Percentiles rank a stretch among this genome's conserved stretches.
These are phyloP conservation scores for Lasioglossum lativentre DNA, from an alignment of 2,888 invertebrate genomes.

Conservation along the genomic window DNA sequence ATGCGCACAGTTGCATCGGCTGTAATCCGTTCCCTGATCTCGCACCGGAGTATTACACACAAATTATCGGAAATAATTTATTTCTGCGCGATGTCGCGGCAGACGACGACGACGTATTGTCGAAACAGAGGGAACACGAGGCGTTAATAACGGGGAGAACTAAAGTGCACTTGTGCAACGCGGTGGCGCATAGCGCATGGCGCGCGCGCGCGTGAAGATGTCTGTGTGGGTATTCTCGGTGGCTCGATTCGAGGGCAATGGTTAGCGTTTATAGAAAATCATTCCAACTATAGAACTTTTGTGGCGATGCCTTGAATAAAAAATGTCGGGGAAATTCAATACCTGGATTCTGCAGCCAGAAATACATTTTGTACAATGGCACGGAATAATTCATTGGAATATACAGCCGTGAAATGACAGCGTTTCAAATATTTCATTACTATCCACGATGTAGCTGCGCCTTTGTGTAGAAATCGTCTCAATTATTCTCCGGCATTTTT, in stretches of 20 bases:
- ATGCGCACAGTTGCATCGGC: neutral
- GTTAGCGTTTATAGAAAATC: neutral
- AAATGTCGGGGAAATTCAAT: neutral
- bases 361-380: neutral
- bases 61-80: slow-evolving; percentile 10
- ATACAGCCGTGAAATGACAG: neutral
- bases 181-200: neutral
- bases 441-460: neutral
- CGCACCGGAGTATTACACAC: neutral
- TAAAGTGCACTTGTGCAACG: slow-evolving; percentile 29
- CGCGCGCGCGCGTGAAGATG: neutral
- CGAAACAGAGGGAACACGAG: neutral
- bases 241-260: neutral
- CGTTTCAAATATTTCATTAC: neutral
- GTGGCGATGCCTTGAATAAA: neutral
- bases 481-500: neutral
- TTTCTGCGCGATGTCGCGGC: neutral
- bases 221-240: neutral
- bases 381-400: neutral
- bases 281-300: neutral
- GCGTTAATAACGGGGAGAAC: slow-evolving; percentile 21
- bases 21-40: neutral
- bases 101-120: neutral
- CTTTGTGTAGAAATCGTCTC: neutral
- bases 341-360: neutral